Conservation (phyloP, 1,140 invertebrate genomes). For the Orchestia grillus region DNA sequence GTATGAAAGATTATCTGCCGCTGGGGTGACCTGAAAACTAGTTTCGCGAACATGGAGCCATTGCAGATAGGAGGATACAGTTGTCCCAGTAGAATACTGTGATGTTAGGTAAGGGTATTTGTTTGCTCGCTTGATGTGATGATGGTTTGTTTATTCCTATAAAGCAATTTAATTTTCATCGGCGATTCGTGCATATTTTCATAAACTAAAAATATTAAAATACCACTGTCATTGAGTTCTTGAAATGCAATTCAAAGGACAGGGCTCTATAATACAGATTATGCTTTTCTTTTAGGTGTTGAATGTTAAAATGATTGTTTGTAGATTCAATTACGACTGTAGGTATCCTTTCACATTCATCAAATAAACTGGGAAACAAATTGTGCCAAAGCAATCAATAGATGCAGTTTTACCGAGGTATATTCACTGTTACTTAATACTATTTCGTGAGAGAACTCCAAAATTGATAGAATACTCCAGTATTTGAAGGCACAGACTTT, state of each 20-base stretch:
- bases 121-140: neutral
- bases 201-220: neutral
- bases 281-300: neutral
- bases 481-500: neutral
- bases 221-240: neutral
- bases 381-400: neutral
- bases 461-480: neutral
- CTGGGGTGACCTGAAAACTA: neutral
- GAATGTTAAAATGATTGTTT: neutral
- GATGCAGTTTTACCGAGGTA: neutral
- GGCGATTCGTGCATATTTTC: neutral
- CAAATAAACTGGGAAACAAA: neutral
- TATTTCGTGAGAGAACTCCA: neutral
- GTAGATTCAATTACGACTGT: neutral
- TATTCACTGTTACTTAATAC: neutral
- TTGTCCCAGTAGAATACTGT: neutral
- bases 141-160: neutral
- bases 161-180: neutral
- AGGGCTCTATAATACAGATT: neutral
- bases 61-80: neutral
- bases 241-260: neutral
- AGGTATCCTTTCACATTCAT: neutral
- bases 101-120: neutral
- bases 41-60: neutral
- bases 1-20: neutral